These are phyloP conservation scores for Brachypalpus laphriformis DNA, from an alignment of 2,888 invertebrate species.

Conservation along the genomic window DNA sequence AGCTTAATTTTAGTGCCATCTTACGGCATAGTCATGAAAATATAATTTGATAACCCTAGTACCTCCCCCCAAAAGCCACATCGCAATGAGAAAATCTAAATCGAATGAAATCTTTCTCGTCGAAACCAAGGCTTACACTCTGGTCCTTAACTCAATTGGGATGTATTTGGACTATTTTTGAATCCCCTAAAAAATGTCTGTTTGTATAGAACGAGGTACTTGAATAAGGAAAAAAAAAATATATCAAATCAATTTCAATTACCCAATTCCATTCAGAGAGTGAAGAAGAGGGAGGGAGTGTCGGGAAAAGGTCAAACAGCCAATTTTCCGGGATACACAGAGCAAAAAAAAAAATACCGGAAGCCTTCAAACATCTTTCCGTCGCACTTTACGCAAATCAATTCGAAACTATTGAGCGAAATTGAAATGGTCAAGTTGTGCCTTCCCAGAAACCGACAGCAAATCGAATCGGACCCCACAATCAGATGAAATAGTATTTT, in stretches of 20 bases:
- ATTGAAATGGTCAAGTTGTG: slow-evolving; percentile 65
- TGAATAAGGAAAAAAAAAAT: slow-evolving; percentile 22
- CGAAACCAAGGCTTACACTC: background rate
- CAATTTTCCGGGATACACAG: slow-evolving; percentile 36
- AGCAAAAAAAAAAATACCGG: background rate
- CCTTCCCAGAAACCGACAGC: slow-evolving; percentile 44
- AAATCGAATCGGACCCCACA: slow-evolving; percentile 60
- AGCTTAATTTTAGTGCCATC: background rate
- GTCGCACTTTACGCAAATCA: slow-evolving; percentile 67
- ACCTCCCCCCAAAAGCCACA: background rate
- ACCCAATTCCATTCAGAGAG: slow-evolving; percentile 36
- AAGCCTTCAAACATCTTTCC: slow-evolving; percentile 61
- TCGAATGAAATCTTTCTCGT: background rate
- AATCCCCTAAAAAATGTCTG: background rate
- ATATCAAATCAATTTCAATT: slow-evolving; percentile 58
- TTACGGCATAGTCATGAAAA: background rate
- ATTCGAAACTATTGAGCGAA: slow-evolving; percentile 70
- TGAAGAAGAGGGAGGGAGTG: background rate
- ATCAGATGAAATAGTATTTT: slow-evolving; percentile 63
- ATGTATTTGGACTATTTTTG: background rate
- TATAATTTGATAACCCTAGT: slow-evolving; percentile 19
- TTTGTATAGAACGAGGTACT: background rate
- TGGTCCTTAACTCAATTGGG: background rate
- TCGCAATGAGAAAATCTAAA: background rate
- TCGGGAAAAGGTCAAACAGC: slow-evolving; percentile 51